Base-by-base conservation (phyloP, 2,888 invertebrate species). In the Heteromyza rotundicornis region DNA sequence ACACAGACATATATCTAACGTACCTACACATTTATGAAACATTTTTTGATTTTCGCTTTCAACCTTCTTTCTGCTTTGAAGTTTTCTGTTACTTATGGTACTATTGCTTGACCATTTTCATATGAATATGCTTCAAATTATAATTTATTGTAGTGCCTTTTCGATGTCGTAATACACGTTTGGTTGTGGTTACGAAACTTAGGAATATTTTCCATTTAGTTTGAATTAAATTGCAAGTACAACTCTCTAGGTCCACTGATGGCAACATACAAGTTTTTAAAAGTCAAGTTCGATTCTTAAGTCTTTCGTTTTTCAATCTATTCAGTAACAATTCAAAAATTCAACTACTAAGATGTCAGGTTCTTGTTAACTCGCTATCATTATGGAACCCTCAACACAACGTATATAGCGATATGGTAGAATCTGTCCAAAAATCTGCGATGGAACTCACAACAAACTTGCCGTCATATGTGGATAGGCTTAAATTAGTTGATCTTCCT, bases 1-100 rank as follows among this genome's bases (percentile, higher is more conserved):
- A n/a, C n/a, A n/a, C n/a, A n/a, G n/a, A n/a, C n/a, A n/a, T n/a
- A n/a, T n/a, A n/a, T n/a, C n/a, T n/a, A n/a, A n/a, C n/a, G n/a
- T n/a, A n/a, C n/a, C n/a, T n/a, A 24, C 22, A 49, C 22, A 49
- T 20, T 59, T 59, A 14, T 14, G 17, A 3, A 16, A 10, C 24
- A 5, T 19, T 54, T 54, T 35, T 3, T 12, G 60, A 59, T 59
- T 56, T 66, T 68, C 67, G 65, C 67, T 65, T 73, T 64, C 60
- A 62, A 40, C 16, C 19, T 58, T 55, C 32, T 53, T 50, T 63
- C 44, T 44, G 27, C 63, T 65, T 35, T 40, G 19, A 3, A 16
- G 53, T 51, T 63, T 24, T n/a, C 47, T 17, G 36, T 44, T 47
- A 47, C 20, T 22, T n/a, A n/a, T n/a, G 40, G 3, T 40, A 3